Percentiles rank a stretch among this genome's conserved stretches.
Evolutionary conservation across 2,888 invertebrate genomes (phyloP).

Genomic region (Oligia strigilis): DNA sequence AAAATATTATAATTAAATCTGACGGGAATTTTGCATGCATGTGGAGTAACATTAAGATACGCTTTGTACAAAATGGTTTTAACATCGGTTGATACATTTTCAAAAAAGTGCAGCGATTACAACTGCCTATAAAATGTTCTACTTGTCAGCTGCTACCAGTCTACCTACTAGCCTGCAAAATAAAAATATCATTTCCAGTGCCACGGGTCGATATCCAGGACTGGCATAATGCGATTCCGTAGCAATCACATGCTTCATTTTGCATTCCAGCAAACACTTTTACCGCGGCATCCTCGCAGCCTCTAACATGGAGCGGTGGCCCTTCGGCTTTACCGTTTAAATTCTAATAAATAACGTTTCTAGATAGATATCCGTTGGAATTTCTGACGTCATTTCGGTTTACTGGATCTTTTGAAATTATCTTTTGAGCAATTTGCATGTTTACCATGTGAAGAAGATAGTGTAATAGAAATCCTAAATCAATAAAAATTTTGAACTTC

Average conservation of each 20-base stretch:
- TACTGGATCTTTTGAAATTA: neutral
- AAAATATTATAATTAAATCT: constrained; percentile 57
- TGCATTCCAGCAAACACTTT: constrained; percentile 86
- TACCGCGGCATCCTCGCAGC: constrained; percentile 71
- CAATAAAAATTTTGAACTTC: neutral
- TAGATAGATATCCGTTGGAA: constrained; percentile 28
- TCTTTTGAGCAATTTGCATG: neutral
- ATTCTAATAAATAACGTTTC: constrained; percentile 57
- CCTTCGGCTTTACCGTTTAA: constrained; percentile 62
- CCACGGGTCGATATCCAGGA: constrained; percentile 68
- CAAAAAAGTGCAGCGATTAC: neutral
- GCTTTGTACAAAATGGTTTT: constrained; percentile 11
- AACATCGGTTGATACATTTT: neutral
- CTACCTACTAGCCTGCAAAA: constrained; percentile 30
- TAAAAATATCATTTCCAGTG: constrained; percentile 71
- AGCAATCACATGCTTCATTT: constrained; percentile 89
- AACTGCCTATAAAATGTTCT: constrained; percentile 4
- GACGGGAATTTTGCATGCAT: constrained; percentile 35
- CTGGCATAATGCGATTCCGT: constrained; percentile 83
- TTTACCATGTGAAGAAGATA: neutral
- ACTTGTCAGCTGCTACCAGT: neutral
- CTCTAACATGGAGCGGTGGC: constrained; percentile 69
- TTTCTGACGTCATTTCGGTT: constrained; percentile 28
- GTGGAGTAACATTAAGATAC: constrained; percentile 17
- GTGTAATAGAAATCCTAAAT: neutral